phyloP scores from a whole-genome alignment of 2,888 invertebrate species.

The Synanthedon vespiformis region DNA sequence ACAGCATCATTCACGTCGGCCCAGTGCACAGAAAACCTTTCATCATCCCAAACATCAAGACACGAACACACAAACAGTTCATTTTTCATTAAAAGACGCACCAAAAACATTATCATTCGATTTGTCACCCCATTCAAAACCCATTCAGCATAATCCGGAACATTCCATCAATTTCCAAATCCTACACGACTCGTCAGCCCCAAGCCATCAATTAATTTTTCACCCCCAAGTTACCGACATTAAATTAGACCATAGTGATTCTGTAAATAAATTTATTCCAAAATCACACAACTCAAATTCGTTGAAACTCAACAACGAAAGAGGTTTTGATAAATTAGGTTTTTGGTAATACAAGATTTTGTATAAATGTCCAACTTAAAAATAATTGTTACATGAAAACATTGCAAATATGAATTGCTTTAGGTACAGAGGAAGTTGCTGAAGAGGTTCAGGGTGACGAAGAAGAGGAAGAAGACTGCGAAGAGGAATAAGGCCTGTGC shows the following conservation, averaged over 20 bases:
- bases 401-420: not conserved
- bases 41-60: constrained; percentile 17
- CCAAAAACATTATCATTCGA: constrained; percentile 14
- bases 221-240: constrained; percentile 2
- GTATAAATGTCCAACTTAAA: not conserved
- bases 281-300: constrained; percentile 23
- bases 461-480: constrained; percentile 14
- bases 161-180: constrained; percentile 10
- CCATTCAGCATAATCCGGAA: constrained; percentile 12
- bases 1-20: constrained; percentile 14
- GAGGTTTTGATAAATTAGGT: not conserved
- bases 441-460: constrained; percentile 13
- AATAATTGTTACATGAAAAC: not conserved
- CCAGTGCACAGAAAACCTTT: constrained; percentile 21
- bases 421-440: constrained; percentile 24
- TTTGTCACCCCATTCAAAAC: constrained; percentile 15
- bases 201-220: constrained; percentile 7
- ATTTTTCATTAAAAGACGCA: constrained; percentile 8
- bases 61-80: constrained; percentile 15
- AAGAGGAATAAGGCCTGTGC: constrained; percentile 19
- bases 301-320: constrained; percentile 10
- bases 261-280: constrained; percentile 17
- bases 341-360: not conserved
- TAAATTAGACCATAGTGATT: constrained; percentile 12
- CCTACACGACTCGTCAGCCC: constrained; percentile 12